These are phyloP conservation scores for Drosophila sulfurigaster DNA, from an alignment of 1,140 invertebrate genomes.

Conservation along the genomic window DNA sequence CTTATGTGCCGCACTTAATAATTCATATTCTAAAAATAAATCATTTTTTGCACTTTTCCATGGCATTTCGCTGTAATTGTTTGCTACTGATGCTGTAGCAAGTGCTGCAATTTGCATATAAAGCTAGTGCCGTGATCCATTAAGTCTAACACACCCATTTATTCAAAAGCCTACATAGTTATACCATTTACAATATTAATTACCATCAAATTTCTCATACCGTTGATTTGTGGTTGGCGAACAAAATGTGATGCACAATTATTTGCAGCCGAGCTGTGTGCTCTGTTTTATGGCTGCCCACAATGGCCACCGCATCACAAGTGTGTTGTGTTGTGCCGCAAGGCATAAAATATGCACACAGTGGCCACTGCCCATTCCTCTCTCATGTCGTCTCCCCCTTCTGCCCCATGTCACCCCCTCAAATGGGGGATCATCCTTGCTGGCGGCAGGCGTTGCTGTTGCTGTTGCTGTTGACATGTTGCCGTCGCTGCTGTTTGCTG, in stretches of 20 bases:
- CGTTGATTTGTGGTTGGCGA: slow-evolving; percentile 73
- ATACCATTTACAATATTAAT: slow-evolving; percentile 77
- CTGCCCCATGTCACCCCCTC: slow-evolving; percentile 12
- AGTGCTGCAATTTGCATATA: slow-evolving; percentile 30
- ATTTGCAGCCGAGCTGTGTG: slow-evolving; percentile 61
- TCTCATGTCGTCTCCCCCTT: not conserved
- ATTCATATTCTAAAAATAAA: slow-evolving; percentile 22
- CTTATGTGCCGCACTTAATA: slow-evolving; percentile 15
- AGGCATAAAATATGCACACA: slow-evolving; percentile 73
- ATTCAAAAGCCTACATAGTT: slow-evolving; percentile 48
- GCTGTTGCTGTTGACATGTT: slow-evolving; percentile 24
- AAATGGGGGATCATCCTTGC: slow-evolving; percentile 39
- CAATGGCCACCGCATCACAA: slow-evolving; percentile 55
- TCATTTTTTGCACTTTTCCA: slow-evolving; percentile 30
- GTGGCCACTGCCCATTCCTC: slow-evolving; percentile 8
- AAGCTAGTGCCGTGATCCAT: slow-evolving; percentile 33
- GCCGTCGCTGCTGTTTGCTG: slow-evolving; percentile 26
- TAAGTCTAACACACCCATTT: slow-evolving; percentile 48
- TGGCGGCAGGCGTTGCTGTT: slow-evolving; percentile 70
- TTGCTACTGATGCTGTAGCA: slow-evolving; percentile 1
- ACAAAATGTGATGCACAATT: slow-evolving; percentile 74
- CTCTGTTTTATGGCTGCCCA: slow-evolving; percentile 51
- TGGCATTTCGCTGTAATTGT: slow-evolving; percentile 27
- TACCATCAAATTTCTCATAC: slow-evolving; percentile 81
- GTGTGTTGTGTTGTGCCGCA: slow-evolving; percentile 21